phyloP scores from a whole-genome alignment of 2,888 invertebrate genomes.

The Trisateles emortualis region DNA sequence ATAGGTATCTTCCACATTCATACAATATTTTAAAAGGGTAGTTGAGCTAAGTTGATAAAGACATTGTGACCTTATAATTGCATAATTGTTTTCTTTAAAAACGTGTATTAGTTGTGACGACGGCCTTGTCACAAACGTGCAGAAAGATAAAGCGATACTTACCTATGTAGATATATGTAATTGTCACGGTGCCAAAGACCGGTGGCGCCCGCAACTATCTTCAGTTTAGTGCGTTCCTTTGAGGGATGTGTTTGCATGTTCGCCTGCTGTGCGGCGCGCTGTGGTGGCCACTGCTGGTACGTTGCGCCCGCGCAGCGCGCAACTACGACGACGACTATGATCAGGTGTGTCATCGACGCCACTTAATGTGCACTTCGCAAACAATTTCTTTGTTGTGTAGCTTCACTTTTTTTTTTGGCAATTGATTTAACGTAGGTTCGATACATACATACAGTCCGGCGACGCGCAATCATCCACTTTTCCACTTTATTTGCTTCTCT shows the following conservation, averaged over 20 bases:
- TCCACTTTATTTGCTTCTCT: conserved; percentile 78
- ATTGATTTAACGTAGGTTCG: conserved; percentile 59
- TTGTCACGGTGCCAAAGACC: conserved; percentile 83
- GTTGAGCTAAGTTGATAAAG: neutral
- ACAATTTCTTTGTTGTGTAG: conserved; percentile 66
- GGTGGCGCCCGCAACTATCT: conserved; percentile 77
- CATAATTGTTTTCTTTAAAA: conserved; percentile 19
- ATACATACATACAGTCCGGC: conserved; percentile 53
- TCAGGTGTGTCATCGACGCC: conserved; percentile 78
- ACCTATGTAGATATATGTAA: conserved; percentile 56
- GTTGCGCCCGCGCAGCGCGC: conserved; percentile 77
- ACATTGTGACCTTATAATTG: conserved; percentile 1
- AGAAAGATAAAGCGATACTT: conserved; percentile 73
- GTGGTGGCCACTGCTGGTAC: conserved; percentile 83
- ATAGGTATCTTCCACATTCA: too few species aligned
- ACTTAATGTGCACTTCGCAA: conserved; percentile 72
- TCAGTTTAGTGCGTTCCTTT: conserved; percentile 84
- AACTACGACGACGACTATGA: conserved; percentile 83
- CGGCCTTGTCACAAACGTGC: conserved; percentile 67
- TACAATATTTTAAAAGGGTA: conserved; percentile 10
- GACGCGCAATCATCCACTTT: conserved; percentile 73
- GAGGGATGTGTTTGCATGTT: conserved; percentile 85
- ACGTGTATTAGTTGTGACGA: conserved; percentile 51
- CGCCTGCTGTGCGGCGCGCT: conserved; percentile 84
- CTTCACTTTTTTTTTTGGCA: conserved; percentile 75